phyloP scores from a whole-genome alignment of 1,140 invertebrate species.

The Trichogramma pretiosum region DNA sequence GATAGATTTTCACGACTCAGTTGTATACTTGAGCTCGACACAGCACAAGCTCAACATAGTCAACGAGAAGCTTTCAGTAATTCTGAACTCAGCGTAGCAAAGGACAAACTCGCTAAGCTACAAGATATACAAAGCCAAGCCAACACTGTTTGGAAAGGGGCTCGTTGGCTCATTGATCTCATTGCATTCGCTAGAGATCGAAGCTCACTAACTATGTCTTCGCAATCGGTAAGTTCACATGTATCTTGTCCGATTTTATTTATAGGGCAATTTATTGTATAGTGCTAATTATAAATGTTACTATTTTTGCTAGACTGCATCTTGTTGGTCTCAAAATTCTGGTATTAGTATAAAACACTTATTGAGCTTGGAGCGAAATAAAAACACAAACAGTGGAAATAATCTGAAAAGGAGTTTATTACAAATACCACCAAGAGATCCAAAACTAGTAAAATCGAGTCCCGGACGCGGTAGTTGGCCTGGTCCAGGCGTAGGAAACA shows the following conservation, averaged over 20 bases:
- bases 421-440: conserved; percentile 62
- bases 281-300: no score
- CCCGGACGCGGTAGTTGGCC: conserved; percentile 74
- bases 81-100: conserved; percentile 74
- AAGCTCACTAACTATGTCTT: conserved; percentile 24
- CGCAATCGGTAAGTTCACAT: conserved; percentile 10
- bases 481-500: conserved; percentile 58
- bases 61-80: conserved; percentile 90
- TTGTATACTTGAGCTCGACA: conserved; percentile 86
- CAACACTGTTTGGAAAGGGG: conserved; percentile 81
- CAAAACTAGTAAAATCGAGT: conserved; percentile 65
- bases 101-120: conserved; percentile 70
- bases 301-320: background rate
- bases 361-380: conserved; percentile 38
- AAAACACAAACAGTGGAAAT: conserved; percentile 32
- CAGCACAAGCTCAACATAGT: conserved; percentile 81
- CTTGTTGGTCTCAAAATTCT: conserved; percentile 13
- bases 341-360: conserved; percentile 42
- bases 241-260: no score
- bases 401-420: conserved; percentile 49
- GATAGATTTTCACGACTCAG: conserved; percentile 82
- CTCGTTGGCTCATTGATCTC: conserved; percentile 91
- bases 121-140: conserved; percentile 74
- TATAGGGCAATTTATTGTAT: no score
- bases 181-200: conserved; percentile 86